A percentile compares a stretch with the other conserved stretches of the same genome.
Conservation (phyloP, 2,113 vertebrate species). For the Eptesicus fuscus region DNA sequence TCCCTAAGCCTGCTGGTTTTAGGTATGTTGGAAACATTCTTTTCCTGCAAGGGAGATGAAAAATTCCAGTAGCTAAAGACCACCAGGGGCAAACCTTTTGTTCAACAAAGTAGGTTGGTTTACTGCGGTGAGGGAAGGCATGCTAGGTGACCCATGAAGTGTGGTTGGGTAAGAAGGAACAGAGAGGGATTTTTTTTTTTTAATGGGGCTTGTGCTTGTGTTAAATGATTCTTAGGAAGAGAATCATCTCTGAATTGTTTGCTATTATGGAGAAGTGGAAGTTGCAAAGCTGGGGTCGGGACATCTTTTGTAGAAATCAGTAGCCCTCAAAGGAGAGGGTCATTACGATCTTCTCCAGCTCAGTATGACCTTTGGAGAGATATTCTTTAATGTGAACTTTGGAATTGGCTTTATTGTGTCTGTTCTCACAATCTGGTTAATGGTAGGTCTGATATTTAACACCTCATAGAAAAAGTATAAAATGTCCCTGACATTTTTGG, state of each 20-base stretch:
- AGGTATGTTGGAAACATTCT: background rate
- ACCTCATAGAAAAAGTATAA: slow-evolving; percentile 47
- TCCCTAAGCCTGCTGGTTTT: background rate
- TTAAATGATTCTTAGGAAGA: background rate
- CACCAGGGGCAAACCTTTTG: background rate
- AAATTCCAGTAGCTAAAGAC: background rate
- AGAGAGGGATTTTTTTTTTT: background rate
- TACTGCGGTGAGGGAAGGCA: background rate
- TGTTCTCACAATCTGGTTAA: slow-evolving; percentile 55
- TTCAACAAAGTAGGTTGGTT: background rate
- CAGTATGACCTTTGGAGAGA: slow-evolving; percentile 62
- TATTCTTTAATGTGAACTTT: slow-evolving; percentile 35
- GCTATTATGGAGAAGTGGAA: background rate
- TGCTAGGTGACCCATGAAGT: background rate
- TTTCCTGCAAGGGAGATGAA: background rate
- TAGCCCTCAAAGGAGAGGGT: slow-evolving; percentile 10
- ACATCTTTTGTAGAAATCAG: background rate
- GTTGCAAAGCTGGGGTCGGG: background rate
- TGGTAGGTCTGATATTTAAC: slow-evolving; percentile 67
- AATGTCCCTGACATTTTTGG: slow-evolving; percentile 64
- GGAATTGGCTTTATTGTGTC: slow-evolving; percentile 48
- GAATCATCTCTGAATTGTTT: background rate
- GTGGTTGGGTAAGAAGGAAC: background rate
- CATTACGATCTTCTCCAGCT: background rate
- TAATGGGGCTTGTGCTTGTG: background rate